A percentile compares a stretch with the other conserved stretches of the same genome.
Evolutionary conservation across 2,888 invertebrate species (phyloP).

Genomic region (Philaethria dido): DNA sequence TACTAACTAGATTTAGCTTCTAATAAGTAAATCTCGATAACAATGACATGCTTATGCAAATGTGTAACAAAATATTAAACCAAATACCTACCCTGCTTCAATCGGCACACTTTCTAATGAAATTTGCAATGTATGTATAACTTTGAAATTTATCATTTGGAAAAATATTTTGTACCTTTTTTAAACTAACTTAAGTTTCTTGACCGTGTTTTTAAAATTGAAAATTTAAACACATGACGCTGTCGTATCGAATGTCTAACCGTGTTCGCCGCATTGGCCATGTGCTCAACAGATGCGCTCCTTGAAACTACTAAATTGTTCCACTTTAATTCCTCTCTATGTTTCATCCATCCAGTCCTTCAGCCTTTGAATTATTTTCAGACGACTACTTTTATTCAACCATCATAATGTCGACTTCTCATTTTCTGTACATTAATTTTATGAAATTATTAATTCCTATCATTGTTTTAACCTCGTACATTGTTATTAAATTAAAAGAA

Average conservation of each 20-base stretch:
- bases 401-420: neutral
- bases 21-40: no score
- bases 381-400: constrained; percentile 15
- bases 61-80: no score
- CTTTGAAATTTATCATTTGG: neutral
- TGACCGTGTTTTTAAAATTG: constrained; percentile 65
- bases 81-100: no score
- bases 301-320: constrained; percentile 52
- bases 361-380: constrained; percentile 35
- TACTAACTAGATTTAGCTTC: no score
- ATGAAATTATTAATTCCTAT: neutral
- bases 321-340: constrained; percentile 44
- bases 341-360: constrained; percentile 29
- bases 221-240: constrained; percentile 62
- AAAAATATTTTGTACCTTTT: neutral
- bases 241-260: constrained; percentile 67
- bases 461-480: neutral
- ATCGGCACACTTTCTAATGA: no score
- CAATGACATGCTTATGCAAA: no score
- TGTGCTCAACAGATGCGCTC: constrained; percentile 77
- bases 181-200: constrained; percentile 56
- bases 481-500: constrained; percentile 7
- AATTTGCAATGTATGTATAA: no score
- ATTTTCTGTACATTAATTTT: neutral
- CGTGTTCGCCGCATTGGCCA: constrained; percentile 66